Percentiles rank a stretch among this genome's conserved stretches.
phyloP scores from a whole-genome alignment of 2,797 vertebrate species.

The Pristis pectinata region DNA sequence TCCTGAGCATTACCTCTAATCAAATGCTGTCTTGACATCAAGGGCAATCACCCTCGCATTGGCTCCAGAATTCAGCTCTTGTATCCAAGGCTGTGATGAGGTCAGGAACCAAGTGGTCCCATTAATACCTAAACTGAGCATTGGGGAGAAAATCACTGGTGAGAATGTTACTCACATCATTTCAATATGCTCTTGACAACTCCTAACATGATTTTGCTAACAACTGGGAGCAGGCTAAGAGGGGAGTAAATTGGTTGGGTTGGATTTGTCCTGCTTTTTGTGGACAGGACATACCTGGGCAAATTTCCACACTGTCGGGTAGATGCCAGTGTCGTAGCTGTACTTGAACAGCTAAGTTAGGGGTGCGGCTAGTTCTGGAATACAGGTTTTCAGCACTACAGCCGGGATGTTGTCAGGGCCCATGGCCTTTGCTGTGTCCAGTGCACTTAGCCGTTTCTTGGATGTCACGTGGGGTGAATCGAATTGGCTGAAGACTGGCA shows the following conservation, averaged over 20 bases:
- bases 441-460: conserved; percentile 31
- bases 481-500: conserved; percentile 33
- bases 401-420: conserved; percentile 17
- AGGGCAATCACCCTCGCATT: not conserved
- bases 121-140: not conserved
- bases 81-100: conserved; percentile 8
- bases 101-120: not conserved
- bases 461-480: conserved; percentile 30
- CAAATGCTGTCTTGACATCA: conserved; percentile 25
- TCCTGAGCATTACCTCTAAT: not conserved
- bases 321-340: conserved; percentile 34
- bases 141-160: not conserved
- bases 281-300: conserved; percentile 33
- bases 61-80: not conserved
- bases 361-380: conserved; percentile 7
- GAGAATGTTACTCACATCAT: not conserved
- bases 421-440: conserved; percentile 31
- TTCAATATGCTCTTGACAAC: not conserved
- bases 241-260: conserved; percentile 27
- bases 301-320: conserved; percentile 29
- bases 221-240: not conserved
- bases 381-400: conserved; percentile 33
- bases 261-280: conserved; percentile 33
- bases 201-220: not conserved
- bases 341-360: conserved; percentile 25